Evolutionary conservation across 2,113 vertebrate species (phyloP), one percentile per base, ranked within the genome.

Genomic region (Alligator mississippiensis): DNA sequence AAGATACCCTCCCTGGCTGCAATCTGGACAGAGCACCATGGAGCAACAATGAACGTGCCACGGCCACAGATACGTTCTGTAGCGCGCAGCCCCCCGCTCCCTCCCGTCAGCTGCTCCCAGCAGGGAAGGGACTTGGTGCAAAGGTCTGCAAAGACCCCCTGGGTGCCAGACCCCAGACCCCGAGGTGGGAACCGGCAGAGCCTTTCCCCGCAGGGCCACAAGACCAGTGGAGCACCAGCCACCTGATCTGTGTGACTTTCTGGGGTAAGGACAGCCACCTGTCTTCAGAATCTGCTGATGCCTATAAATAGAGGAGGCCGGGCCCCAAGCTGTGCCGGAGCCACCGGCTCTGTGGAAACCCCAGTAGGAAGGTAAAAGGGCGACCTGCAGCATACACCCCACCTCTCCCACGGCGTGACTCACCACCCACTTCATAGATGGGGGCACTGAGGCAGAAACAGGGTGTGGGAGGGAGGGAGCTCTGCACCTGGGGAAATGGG

Each of bases 81-180:
- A 38, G 1, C 60, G 30, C 54, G 54, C 10, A 4, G 11, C 16
- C 59, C 54, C 78, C 64, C 47, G 5, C 4, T 61, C 77, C 74
- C 66, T 47, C 47, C 47, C 77, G 1, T 47, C 21, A 2, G 30
- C 58, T 60, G 68, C 77, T 17, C 21, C 4, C 77, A 72, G 87
- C 84, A 77, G 82, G 34, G 68, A n/a, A 64, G n/a, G 2, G 47
- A 21, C 54, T 64, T 58, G 84, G 87, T 66, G 4, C 62, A 3
- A 12, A 84, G 70, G 87, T 90, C 90, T 80, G 80, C 82, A 92
- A 88, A 90, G 91, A 10, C 28, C 17, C 70, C n/a, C 57, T 24
- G 76, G 64, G 72, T 19, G 57, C 17, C 0, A 5, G 77, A 59
- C 4, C 19, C 19, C 55, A 47, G 84, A 54, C 62, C 30, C 55